Percentiles rank a stretch among this genome's conserved stretches.
These are phyloP conservation scores for Spodoptera exigua DNA, from an alignment of 2,888 invertebrate species.

Conservation along the genomic window DNA sequence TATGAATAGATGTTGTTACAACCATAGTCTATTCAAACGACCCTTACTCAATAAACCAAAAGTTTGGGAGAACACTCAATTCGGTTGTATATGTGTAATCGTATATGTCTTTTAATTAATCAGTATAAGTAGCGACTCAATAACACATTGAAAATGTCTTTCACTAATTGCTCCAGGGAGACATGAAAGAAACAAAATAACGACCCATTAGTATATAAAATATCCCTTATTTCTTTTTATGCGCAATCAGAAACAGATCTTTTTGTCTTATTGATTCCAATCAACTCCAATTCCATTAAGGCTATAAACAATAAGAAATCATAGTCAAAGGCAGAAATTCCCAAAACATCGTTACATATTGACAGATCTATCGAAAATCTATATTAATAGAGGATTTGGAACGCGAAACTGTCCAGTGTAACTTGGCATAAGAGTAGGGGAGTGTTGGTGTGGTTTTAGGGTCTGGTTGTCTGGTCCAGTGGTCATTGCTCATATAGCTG, in stretches of 20 bases:
- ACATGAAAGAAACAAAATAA: too few species aligned
- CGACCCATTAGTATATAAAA: too few species aligned
- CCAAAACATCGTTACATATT: constrained; percentile 68
- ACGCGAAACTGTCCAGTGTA: constrained; percentile 60
- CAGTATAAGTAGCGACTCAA: too few species aligned
- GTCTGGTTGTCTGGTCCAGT: constrained; percentile 54
- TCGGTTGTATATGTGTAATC: too few species aligned
- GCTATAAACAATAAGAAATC: constrained; percentile 42
- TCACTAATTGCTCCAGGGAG: too few species aligned
- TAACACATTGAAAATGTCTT: too few species aligned
- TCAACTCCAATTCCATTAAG: constrained; percentile 29
- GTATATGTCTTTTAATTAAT: too few species aligned
- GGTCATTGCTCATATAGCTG: constrained; percentile 66
- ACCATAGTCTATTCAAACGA: too few species aligned
- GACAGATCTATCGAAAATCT: constrained; percentile 71
- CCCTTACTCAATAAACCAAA: too few species aligned
- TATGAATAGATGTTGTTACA: too few species aligned
- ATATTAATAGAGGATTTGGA: constrained; percentile 74
- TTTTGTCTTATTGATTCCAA: constrained; percentile 20
- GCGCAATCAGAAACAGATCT: neutral
- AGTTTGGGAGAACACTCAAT: too few species aligned
- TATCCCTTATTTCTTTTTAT: constrained; percentile 1
- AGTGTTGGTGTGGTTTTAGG: constrained; percentile 27
- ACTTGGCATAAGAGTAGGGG: constrained; percentile 43
- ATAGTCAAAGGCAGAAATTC: constrained; percentile 46